Percentiles rank a stretch among this genome's conserved stretches.
These are phyloP conservation scores for Azemiops feae DNA, from an alignment of 2,113 vertebrate species.

Conservation along the genomic window DNA sequence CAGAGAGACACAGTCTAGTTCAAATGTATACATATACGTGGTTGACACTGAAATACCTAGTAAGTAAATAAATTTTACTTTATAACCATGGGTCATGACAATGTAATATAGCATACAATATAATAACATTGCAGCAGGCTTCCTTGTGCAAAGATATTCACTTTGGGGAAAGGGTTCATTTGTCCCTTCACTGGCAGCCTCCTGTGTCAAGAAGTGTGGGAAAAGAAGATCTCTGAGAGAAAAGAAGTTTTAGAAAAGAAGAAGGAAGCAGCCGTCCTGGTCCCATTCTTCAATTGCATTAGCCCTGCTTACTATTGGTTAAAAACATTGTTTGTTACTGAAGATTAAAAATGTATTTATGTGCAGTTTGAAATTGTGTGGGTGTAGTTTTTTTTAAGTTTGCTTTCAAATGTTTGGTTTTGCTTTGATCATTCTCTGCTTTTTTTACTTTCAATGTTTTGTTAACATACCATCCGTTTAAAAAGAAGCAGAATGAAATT, in stretches of 20 bases:
- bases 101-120: not conserved
- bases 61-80: not conserved
- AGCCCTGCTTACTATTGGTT: not conserved
- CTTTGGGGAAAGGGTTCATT: not conserved
- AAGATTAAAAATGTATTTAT: not conserved
- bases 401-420: not conserved
- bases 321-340: not conserved
- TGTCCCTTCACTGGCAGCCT: not conserved
- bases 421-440: not conserved
- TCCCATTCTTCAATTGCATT: not conserved
- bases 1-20: no score
- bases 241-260: not conserved
- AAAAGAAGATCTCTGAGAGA: not conserved
- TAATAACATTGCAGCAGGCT: not conserved
- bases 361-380: not conserved
- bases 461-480: not conserved
- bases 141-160: not conserved
- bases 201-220: not conserved
- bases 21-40: no score
- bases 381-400: not conserved
- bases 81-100: not conserved
- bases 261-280: not conserved
- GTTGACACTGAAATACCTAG: not conserved
- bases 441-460: not conserved
- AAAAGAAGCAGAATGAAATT: not conserved